Evolutionary conservation across 2,797 vertebrate species (phyloP), one percentile per base, ranked within the genome.

Genomic region (Aulostomus chinensis): DNA sequence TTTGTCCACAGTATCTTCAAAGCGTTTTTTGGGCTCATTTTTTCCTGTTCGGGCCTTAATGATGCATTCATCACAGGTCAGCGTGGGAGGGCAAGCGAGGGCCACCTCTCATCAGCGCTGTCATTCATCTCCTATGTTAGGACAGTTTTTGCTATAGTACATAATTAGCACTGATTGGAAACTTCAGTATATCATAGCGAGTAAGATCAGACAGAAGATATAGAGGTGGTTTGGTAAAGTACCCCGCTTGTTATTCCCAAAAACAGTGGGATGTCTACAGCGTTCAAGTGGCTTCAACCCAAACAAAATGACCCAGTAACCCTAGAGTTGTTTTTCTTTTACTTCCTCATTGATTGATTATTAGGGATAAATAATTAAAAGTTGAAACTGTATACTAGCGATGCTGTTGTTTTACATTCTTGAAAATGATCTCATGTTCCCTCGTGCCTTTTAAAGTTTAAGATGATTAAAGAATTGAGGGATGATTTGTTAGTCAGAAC

Each of bases 101-200:
- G 73, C 76, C 79, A 71, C 61, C n/a, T 33, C 73, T 85, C 80
- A 79, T 86, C 75, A 86, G 74, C 57, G 10, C 49, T 34, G 70
- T 61, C 73, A 68, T 89, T 63, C 40, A 60, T 88, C 79, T 84
- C 68, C 28, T 48, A 15, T 84, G 85, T 87, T 87, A 82, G 76
- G 87, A 87, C 81, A 86, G 69, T 70, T 74, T 66, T 68, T 66
- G 38, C 62, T 67, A 55, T 53, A 7, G 49, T 54, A 18, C 53
- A 59, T 76, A 73, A 80, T 84, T 64, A 78, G 56, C 37, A 4
- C 68, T 86, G 75, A 85, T 86, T 86, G 47, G 76, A 74, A 66
- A 50, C 65, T 34, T 71, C 69, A 58, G 36, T 81, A 54, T 65
- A 64, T 78, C 72, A 69, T 15, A 32, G 9, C 28, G 37, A 48